Conservation (phyloP, 2,113 vertebrate species). For the Gavia stellata region DNA sequence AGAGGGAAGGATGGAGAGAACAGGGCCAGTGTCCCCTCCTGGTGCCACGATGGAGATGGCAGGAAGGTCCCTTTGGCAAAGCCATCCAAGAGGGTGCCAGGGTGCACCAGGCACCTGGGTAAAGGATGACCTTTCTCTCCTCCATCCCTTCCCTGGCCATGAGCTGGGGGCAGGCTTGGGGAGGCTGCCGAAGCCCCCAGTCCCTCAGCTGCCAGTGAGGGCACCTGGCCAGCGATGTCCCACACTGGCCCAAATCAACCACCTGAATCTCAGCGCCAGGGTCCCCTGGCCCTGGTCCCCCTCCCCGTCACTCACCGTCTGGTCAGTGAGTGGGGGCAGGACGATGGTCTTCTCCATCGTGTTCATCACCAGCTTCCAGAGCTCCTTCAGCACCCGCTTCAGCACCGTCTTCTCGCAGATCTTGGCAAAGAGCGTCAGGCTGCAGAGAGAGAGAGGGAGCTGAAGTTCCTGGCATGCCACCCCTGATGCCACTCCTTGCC, state of each 20-base stretch:
- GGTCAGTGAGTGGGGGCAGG: conserved; percentile 91
- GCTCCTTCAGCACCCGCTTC: conserved; percentile 96
- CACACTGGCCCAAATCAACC: not conserved
- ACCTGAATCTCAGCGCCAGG: not conserved
- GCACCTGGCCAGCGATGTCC: not conserved
- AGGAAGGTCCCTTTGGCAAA: not conserved
- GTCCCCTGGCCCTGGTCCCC: not conserved
- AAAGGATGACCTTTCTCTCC: not conserved
- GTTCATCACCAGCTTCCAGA: conserved; percentile 99
- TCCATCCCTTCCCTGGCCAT: not conserved
- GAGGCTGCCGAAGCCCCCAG: accelerated
- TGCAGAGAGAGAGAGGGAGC: not conserved
- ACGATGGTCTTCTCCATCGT: conserved; percentile 99
- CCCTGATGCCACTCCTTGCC: not conserved
- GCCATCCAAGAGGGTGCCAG: not conserved
- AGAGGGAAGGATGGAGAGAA: not conserved
- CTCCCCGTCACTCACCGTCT: conserved; percentile 82
- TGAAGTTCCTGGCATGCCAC: not conserved
- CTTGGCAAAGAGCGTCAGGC: conserved; percentile 95
- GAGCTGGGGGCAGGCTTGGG: not conserved
- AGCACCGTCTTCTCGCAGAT: conserved; percentile 99
- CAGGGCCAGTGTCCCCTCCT: not conserved
- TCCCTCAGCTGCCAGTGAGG: not conserved
- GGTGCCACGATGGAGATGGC: not conserved
- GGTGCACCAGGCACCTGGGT: not conserved